Conservation (phyloP, 2,113 vertebrate genomes). For the Macaca fascicularis region T2T-MFA8v1.1 NC_088380.1:165397001-165397500, state of each 20-base stretch:
- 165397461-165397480: not conserved
- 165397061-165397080: conserved; percentile 47
- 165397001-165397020: conserved; percentile 74
- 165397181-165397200: not conserved
- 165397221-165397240: not conserved
- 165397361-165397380: not conserved
- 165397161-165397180: conserved; percentile 5
- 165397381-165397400: not conserved
- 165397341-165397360: not conserved
- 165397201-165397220: not conserved
- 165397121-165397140: conserved; percentile 22
- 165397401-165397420: not conserved
- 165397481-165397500: not conserved
- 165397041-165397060: conserved; percentile 54
- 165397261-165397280: not conserved
- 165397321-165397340: not conserved
- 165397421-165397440: not conserved
- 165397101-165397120: not conserved
- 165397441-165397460: rapidly evolving
- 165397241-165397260: not conserved
- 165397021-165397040: conserved; percentile 72
- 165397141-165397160: not conserved
- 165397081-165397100: not conserved
- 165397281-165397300: not conserved
- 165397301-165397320: not conserved